Evolutionary conservation across 2,797 vertebrate genomes (phyloP).

Genomic region (Gambelia wislizenii): DNA sequence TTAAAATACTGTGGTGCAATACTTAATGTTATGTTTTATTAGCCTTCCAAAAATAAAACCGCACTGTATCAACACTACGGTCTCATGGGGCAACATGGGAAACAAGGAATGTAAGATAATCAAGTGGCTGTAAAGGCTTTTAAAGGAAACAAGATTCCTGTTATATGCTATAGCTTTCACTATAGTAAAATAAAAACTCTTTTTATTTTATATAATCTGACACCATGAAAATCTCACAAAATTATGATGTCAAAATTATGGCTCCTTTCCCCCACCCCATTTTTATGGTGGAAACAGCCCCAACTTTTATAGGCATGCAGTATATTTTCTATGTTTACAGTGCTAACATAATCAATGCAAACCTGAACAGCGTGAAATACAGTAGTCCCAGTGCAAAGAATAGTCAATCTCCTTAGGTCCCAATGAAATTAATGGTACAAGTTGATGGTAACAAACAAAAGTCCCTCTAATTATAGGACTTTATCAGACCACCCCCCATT

Average conservation of each 20-base stretch:
- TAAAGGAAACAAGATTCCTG: neutral
- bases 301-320: neutral
- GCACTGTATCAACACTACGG: constrained; percentile 57
- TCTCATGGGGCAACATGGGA: constrained; percentile 51
- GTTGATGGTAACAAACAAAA: neutral
- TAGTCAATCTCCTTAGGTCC: neutral
- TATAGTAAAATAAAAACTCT: neutral
- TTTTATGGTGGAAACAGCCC: neutral
- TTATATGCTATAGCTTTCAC: constrained; percentile 6
- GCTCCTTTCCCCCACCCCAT: too few species aligned
- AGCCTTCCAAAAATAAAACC: constrained; percentile 65
- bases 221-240: neutral
- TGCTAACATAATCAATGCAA: neutral
- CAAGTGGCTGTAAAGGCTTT: constrained; percentile 47
- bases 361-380: neutral
- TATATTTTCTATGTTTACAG: neutral
- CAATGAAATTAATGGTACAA: neutral
- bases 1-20: constrained; percentile 53
- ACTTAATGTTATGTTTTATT: constrained; percentile 45
- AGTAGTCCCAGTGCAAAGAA: neutral
- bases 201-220: constrained; percentile 3
- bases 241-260: neutral
- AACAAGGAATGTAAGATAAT: constrained; percentile 41
- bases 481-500: too few species aligned
- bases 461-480: neutral